Conservation (phyloP, 2,797 vertebrate species). For the Rhabdomys pumilio region DNA sequence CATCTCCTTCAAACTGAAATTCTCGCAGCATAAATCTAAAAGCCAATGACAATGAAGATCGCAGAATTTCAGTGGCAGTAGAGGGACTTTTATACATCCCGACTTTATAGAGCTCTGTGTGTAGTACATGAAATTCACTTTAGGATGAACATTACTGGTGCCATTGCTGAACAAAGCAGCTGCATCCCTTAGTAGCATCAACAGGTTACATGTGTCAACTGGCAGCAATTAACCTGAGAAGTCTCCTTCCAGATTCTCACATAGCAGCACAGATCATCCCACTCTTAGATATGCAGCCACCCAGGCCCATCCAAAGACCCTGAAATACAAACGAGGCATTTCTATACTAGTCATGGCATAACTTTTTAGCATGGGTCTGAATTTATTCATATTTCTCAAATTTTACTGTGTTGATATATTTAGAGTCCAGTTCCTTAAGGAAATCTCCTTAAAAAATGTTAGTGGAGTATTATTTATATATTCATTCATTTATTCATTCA, state of each 20-base stretch:
- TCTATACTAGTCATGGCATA: not conserved
- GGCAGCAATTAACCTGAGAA: not conserved
- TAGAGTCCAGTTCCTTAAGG: not conserved
- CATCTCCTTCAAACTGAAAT: constrained; percentile 57
- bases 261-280: not conserved
- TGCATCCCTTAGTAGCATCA: not conserved
- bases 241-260: not conserved
- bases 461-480: constrained; percentile 40
- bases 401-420: not conserved
- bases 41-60: not conserved
- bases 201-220: not conserved
- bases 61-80: not conserved
- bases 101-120: constrained; percentile 33
- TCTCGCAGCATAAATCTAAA: constrained; percentile 22
- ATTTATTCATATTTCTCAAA: constrained; percentile 12
- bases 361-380: not conserved
- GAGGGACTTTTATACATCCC: not conserved
- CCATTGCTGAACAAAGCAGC: not conserved
- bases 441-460: constrained; percentile 33
- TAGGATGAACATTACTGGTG: not conserved
- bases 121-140: not conserved
- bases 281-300: not conserved
- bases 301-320: not conserved
- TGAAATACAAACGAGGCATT: not conserved
- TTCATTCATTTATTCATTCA: not conserved